Evolutionary conservation across 2,113 vertebrate genomes (phyloP), one percentile per base, ranked within the genome.

Genomic region (Sphaerodactylus townsendi): DNA sequence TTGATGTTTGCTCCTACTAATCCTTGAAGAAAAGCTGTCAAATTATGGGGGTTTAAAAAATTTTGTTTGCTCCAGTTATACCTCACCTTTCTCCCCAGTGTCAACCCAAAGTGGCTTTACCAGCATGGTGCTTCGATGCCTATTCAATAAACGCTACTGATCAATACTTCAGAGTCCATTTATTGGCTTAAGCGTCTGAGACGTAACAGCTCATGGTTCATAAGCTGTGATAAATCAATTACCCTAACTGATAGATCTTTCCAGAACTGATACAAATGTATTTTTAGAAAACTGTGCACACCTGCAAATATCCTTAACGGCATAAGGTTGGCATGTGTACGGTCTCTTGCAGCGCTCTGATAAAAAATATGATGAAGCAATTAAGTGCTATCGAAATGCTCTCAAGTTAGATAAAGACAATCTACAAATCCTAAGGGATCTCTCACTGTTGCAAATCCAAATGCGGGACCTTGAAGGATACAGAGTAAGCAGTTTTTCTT

Each of bases 401-500:
- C 96, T 97, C 78, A 97, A 96, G 59, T 92, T 97, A 71, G 96
- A 97, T 90, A 97, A 96, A 92, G 96, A 96, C 92, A 97, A 97
- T 75, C 87, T 97, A 17, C 96, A 97, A 78, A 97, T 97, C 33
- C 86, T 97, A 84, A 95, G 95, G 79, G 96, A 97, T 89, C 96
- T 97, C 25, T 96, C 95, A 77, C 85, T 97, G 28, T 85, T 97
- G 81, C 96, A 97, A 90, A 96, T 97, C 83, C 96, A 97, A 83
- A 97, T 97, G 96, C 94, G 96, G 77, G 96, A 97, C 86, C 95
- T 97, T 74, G 96, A 97, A 93, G 96, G 96, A 44, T 97, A 96
- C n/a, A 91, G 95, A 83, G 95, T 97, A 95, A 95, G 96, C 95
- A 92, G 73, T 87, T 73, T 17, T 46, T 65, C 25, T 30, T 46